Evolutionary conservation across 1,140 invertebrate genomes (phyloP).

Genomic region (Cotesia chilonis): DNA sequence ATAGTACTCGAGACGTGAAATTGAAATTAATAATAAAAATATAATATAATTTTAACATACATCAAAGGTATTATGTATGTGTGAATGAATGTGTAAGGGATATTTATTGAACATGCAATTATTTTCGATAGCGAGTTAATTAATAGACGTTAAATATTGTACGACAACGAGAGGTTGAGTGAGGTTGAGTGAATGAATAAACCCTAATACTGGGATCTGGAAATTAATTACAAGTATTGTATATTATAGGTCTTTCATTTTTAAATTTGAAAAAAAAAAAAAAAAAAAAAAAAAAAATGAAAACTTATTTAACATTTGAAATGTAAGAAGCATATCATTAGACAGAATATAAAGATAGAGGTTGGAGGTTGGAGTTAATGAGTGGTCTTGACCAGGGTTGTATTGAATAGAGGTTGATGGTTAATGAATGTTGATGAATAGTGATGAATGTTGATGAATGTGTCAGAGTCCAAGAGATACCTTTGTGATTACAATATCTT

Average conservation of each 20-base stretch:
- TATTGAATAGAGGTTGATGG: too few relatives aligned
- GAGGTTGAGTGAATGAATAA: background rate
- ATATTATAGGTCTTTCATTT: too few relatives aligned
- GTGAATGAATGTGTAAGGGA: background rate
- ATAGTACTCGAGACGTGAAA: too few relatives aligned
- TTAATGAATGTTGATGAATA: background rate
- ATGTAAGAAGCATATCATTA: too few relatives aligned
- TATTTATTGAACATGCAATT: constrained; percentile 32
- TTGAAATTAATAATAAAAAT: background rate
- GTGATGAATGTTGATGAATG: background rate
- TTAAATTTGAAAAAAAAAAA: background rate
- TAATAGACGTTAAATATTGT: constrained; percentile 42
- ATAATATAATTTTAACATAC: constrained; percentile 5
- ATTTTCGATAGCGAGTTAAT: constrained; percentile 43
- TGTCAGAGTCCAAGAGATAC: constrained; percentile 45
- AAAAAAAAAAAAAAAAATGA: too few relatives aligned
- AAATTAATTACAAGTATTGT: constrained; percentile 40
- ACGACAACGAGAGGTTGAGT: constrained; percentile 2
- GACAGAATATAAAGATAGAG: too few relatives aligned
- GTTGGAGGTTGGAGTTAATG: too few relatives aligned
- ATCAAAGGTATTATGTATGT: constrained; percentile 1
- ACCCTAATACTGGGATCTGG: constrained; percentile 15
- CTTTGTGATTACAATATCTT: constrained; percentile 50
- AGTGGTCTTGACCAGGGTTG: too few relatives aligned
- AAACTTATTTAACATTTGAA: constrained; percentile 1